Evolutionary conservation across 2,888 invertebrate species (phyloP), one percentile per base, ranked within the genome.

Genomic region (Charanyca ferruginea): DNA sequence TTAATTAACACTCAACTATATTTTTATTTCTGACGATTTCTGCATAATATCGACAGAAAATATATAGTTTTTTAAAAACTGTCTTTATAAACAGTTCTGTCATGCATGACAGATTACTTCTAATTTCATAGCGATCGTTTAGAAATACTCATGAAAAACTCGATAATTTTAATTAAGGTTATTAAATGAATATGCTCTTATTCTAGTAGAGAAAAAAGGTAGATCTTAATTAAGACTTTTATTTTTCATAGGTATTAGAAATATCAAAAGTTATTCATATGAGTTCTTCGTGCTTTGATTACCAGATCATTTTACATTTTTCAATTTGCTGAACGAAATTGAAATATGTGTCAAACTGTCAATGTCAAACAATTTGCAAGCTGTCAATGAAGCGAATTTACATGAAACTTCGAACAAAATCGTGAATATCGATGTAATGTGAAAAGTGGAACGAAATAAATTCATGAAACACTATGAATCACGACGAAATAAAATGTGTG

Each of bases 401-500:
- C 73, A 65, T 65, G 74, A 64, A 64, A 81, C 63, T 70, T 71
- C 55, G 55, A 78, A 69, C 42, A 58, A 58, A 66, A 81, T 58
- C 59, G 53, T 64, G 60, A n/a, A 18, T 38, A 42, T 62, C 73
- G 59, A 61, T 79, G 67, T 67, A 61, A 68, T 71, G 68, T 76
- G 71, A 42, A 70, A 81, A 66, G 70, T 73, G 79, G 59, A 70
- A 66, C 67, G 64, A 76, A 70, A 72, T 66, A 77, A 67, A 73
- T 60, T 54, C 55, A 51, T 80, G 64, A 85, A 84, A 80, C 83
- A 92, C 88, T 88, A 95, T 95, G 95, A 95, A 95, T 89, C 92
- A 94, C 88, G 94, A 95, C 69, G 94, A 94, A 67, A 93, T 95
- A 77, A 93, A 92, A 85, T 89, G 90, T 55, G 94, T 95, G 75